Evolutionary conservation across 2,888 invertebrate species (phyloP).

Genomic region (Epinotia ramella): DNA sequence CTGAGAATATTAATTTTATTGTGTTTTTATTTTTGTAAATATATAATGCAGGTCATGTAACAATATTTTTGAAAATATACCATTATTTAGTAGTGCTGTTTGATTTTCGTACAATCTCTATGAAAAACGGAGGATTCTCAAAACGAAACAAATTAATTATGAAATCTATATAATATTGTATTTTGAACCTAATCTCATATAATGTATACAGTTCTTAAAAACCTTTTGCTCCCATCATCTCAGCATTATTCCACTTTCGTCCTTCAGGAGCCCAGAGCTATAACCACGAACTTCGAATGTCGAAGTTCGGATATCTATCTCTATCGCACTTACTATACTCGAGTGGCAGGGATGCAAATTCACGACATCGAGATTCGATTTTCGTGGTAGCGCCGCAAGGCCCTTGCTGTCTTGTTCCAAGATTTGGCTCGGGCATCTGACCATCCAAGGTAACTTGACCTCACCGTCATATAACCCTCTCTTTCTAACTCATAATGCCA

Average conservation of each 20-base stretch:
- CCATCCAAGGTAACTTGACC: no score
- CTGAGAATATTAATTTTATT: conserved; percentile 68
- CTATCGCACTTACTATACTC: no score
- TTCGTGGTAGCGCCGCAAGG: no score
- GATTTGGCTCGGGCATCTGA: no score
- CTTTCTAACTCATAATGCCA: background rate
- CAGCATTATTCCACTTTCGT: no score
- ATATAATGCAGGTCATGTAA: conserved; percentile 83
- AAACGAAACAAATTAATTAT: background rate
- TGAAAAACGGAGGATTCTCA: background rate
- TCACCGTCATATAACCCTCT: background rate
- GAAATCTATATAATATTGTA: no score
- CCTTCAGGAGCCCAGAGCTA: background rate
- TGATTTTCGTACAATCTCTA: conserved; percentile 51
- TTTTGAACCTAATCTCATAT: background rate
- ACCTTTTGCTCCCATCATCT: background rate
- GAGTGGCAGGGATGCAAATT: no score
- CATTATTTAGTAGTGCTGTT: conserved; percentile 77
- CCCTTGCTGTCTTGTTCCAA: no score
- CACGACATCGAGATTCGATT: no score
- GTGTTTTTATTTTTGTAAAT: conserved; percentile 80
- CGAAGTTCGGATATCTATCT: no score
- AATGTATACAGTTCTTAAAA: background rate
- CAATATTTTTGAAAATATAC: conserved; percentile 85
- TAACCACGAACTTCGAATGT: no score